Evolutionary conservation across 2,888 invertebrate species (phyloP).

Genomic region (Caenorhabditis sp.): DNA sequence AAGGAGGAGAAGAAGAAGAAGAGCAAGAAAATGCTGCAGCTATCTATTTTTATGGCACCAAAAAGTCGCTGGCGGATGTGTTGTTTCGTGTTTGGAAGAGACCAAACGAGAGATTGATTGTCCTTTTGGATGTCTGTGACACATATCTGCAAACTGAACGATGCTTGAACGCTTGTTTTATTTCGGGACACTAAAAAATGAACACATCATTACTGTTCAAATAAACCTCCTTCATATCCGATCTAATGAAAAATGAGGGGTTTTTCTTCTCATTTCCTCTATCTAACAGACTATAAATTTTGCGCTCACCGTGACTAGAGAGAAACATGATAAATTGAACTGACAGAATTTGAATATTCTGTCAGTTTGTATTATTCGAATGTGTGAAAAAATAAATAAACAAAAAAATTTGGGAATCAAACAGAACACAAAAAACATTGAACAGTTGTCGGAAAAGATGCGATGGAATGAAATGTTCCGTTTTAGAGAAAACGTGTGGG

Average conservation of each 20-base stretch:
- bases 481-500: not conserved
- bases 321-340: not conserved
- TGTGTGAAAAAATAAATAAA: not conserved
- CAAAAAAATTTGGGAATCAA: not conserved
- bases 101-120: not conserved
- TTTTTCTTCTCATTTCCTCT: not conserved
- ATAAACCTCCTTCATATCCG: too few relatives aligned
- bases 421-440: not conserved
- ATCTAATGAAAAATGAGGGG: too few relatives aligned
- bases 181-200: not conserved
- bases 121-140: not conserved
- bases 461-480: not conserved
- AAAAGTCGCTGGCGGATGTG: not conserved
- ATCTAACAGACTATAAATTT: not conserved
- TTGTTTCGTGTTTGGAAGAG: not conserved
- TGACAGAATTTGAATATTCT: not conserved
- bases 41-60: slow-evolving; percentile 1
- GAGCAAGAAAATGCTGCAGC: not conserved
- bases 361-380: not conserved
- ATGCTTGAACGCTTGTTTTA: not conserved
- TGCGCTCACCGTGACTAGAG: not conserved
- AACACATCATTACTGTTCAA: too few relatives aligned
- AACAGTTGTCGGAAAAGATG: not conserved
- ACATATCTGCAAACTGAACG: not conserved
- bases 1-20: not conserved